Conservation (phyloP, 2,113 vertebrate species). For the Pygoscelis adeliae region DNA sequence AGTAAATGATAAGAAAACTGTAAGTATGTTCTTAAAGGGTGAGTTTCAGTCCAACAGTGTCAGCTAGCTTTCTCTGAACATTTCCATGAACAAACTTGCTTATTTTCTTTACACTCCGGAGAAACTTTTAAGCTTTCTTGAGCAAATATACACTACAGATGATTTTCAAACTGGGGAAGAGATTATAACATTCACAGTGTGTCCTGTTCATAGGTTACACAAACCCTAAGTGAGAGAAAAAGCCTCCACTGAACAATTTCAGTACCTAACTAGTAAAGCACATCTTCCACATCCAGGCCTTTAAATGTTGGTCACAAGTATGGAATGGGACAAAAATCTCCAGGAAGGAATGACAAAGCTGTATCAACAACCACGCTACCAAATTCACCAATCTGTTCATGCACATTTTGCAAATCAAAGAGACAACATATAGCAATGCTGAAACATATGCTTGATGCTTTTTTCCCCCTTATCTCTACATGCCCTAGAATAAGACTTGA, state of each 20-base stretch:
- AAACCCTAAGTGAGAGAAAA: background rate
- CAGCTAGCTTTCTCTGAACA: background rate
- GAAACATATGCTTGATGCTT: background rate
- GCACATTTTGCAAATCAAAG: background rate
- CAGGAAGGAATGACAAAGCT: background rate
- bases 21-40: background rate
- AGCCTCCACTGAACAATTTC: background rate
- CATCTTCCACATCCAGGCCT: background rate
- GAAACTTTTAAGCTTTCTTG: background rate
- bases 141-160: background rate
- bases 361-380: background rate
- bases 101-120: background rate
- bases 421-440: background rate
- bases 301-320: background rate
- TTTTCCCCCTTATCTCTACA: background rate
- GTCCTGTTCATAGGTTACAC: background rate
- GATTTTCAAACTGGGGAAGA: background rate
- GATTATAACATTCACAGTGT: background rate
- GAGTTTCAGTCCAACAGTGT: background rate
- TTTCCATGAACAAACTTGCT: background rate
- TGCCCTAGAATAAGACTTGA: background rate
- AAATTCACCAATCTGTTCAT: background rate
- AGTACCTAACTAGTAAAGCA: background rate
- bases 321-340: background rate
- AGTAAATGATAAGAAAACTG: background rate